Evolutionary conservation across 2,797 vertebrate genomes (phyloP).

Genomic region (Hydrolagus colliei): DNA sequence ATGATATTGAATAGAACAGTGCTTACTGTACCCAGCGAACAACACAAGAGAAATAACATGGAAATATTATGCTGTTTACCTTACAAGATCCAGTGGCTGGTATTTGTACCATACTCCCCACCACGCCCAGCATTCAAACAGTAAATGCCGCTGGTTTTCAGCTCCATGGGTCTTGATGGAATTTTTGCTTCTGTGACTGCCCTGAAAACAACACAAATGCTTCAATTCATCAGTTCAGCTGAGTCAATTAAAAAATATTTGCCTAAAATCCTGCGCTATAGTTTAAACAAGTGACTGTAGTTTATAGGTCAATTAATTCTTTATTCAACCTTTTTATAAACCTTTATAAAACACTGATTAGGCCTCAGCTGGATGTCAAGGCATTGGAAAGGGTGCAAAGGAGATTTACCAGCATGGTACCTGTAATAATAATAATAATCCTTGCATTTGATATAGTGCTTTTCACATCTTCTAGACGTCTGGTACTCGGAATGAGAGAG

Average conservation of each 20-base stretch:
- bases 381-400: too few species aligned
- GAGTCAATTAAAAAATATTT: background rate
- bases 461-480: too few species aligned
- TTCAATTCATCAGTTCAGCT: background rate
- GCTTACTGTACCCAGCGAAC: background rate
- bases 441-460: too few species aligned
- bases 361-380: too few species aligned
- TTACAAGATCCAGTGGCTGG: constrained; percentile 82
- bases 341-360: too few species aligned
- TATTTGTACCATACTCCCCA: constrained; percentile 94
- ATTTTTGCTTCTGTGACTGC: constrained; percentile 85
- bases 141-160: constrained; percentile 82
- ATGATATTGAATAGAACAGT: background rate
- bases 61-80: constrained; percentile 52
- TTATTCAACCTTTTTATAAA: too few species aligned
- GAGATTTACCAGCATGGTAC: too few species aligned
- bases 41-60: background rate
- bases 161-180: constrained; percentile 80
- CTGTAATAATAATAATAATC: too few species aligned
- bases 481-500: too few species aligned
- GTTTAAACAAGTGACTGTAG: background rate
- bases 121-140: constrained; percentile 88
- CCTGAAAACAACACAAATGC: constrained; percentile 56
- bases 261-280: background rate
- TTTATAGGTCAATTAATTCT: too few species aligned